A percentile compares a stretch with the other conserved stretches of the same genome.
Conservation (phyloP, 2,113 vertebrate species). For the Rousettus leschenaultii region DNA sequence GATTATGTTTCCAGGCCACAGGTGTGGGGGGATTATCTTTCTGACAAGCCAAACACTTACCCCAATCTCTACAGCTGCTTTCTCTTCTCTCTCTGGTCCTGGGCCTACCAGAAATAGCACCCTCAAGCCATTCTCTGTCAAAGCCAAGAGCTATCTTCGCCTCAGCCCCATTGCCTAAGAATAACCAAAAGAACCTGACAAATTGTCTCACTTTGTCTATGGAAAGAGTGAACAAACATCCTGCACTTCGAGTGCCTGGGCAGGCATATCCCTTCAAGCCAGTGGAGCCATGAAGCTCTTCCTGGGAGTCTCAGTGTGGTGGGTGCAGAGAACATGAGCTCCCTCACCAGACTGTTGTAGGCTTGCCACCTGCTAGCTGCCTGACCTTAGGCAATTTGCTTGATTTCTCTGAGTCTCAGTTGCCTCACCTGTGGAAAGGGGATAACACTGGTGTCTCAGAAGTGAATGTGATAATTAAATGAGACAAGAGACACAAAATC, state of each 20-base stretch:
- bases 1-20: conserved; percentile 71
- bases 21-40: conserved; percentile 83
- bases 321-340: background rate
- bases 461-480: background rate
- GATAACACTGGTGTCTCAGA: background rate
- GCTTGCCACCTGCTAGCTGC: background rate
- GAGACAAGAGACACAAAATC: background rate
- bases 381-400: background rate
- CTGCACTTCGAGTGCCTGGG: background rate
- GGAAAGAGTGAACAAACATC: background rate
- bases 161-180: background rate
- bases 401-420: background rate
- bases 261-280: background rate
- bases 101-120: conserved; percentile 38
- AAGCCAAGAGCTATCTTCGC: conserved; percentile 44
- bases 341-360: fast-evolving
- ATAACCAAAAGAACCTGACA: conserved; percentile 36
- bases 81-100: conserved; percentile 39
- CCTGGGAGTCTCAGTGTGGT: fast-evolving
- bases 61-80: conserved; percentile 57
- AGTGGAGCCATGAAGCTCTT: background rate
- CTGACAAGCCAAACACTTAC: conserved; percentile 63
- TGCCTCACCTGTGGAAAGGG: background rate
- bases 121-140: background rate
- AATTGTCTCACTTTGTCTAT: conserved; percentile 63